Conservation (phyloP, 2,797 vertebrate species). For the Gambelia wislizenii region DNA sequence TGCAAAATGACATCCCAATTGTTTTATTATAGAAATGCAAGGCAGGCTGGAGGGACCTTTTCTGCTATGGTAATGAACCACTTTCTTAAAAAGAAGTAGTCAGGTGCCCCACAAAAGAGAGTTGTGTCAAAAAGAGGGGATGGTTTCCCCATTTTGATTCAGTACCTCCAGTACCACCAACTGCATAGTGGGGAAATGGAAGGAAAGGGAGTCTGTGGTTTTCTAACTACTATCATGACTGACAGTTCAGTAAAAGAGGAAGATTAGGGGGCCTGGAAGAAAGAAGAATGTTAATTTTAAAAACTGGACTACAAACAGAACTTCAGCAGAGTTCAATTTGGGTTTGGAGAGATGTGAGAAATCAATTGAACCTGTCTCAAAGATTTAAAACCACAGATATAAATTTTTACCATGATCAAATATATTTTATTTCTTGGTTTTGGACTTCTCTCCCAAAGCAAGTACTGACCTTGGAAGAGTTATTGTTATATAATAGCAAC, state of each 20-base stretch:
- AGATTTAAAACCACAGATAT: background rate
- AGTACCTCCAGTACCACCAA: slow-evolving; percentile 29
- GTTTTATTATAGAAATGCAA: slow-evolving; percentile 68
- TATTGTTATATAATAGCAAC: too few relatives aligned
- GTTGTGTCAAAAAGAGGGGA: slow-evolving; percentile 38
- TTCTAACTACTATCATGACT: too few relatives aligned
- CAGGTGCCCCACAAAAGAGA: slow-evolving; percentile 36
- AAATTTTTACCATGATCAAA: background rate
- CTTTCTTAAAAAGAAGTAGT: slow-evolving; percentile 40
- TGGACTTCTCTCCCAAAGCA: too few relatives aligned
- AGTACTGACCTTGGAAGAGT: too few relatives aligned
- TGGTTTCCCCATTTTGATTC: background rate
- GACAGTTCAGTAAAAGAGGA: background rate
- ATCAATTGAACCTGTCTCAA: background rate
- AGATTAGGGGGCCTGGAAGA: background rate
- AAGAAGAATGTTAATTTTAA: background rate
- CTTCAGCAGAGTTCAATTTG: background rate
- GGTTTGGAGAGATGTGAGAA: background rate
- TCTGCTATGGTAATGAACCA: slow-evolving; percentile 54
- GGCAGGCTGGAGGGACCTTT: slow-evolving; percentile 34
- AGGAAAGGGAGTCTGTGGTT: too few relatives aligned
- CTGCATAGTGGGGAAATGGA: too few relatives aligned
- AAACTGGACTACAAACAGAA: background rate
- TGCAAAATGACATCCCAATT: slow-evolving; percentile 63
- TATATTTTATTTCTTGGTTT: background rate